Base-by-base conservation (phyloP, 2,113 vertebrate species). In the Mormyrus lacerda region DNA sequence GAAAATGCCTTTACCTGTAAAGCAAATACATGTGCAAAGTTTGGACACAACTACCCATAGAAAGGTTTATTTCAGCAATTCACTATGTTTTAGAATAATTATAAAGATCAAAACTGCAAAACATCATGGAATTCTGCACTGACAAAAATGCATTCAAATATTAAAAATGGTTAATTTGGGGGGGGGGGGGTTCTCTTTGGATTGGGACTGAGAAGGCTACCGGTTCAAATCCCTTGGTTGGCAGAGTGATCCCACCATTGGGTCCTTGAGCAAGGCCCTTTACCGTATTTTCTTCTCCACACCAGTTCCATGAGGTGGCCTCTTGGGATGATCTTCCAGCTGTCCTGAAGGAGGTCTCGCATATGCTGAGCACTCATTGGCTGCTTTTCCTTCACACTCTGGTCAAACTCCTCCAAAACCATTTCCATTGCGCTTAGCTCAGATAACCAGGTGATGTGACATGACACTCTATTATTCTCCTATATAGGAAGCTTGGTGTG, bases 1-100 rank as follows among this genome's bases (percentile, higher is more conserved):
- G 90, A 96, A 95, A 39, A 93, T 89, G 0, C 94, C 93, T 92
- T 94, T 95, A 35, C 93, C 95, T 95, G 91, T 85, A 85, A 91
- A 76, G 35, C 76, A 11, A 51, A 15, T 90, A 51, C 85, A 27
- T 45, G 24, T 19, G 17, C n/a, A 31, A 61, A n/a, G 7, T 61
- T n/a, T 61, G 21, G 55, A n/a, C 24, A 61, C 55, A n/a, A 21
- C 21, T 61, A n/a, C 24, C 24, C 7, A 61, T 10, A n/a, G 55
- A 61, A 61, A n/a, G 8, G 7, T n/a, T 8, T 61, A 61, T 24
- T 61, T 61, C 21, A n/a, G n/a, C 21, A 8, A n/a, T n/a, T 58
- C 2, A n/a, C 5, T 58, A n/a, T n/a, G 24, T 58, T n/a, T n/a
- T 9, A 58, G 3, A 69, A 69, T 69, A 31, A 69, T 69, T 31